Percentiles rank a stretch among this genome's conserved stretches.
phyloP scores from a whole-genome alignment of 1,140 invertebrate genomes.

The Nephotettix cincticeps region DNA sequence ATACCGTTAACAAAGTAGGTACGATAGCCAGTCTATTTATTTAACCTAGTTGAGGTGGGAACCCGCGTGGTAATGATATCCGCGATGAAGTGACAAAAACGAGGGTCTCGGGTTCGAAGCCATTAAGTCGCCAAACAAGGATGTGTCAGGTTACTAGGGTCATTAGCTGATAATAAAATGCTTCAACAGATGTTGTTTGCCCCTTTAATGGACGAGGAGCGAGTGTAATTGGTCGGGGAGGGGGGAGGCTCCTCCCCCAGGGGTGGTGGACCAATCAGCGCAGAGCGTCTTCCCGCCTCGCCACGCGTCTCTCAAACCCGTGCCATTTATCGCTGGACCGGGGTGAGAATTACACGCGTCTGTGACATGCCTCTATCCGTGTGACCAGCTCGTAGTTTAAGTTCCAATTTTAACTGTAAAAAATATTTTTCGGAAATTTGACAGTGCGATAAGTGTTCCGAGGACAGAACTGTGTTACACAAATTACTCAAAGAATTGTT shows the following conservation, averaged over 20 bases:
- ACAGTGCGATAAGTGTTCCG: too few relatives aligned
- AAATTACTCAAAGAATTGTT: background rate
- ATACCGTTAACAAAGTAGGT: background rate
- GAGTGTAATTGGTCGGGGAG: conserved; percentile 13
- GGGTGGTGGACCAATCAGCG: conserved; percentile 7
- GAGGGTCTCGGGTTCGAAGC: conserved; percentile 3
- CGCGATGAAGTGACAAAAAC: background rate
- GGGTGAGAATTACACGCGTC: too few relatives aligned
- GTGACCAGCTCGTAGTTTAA: too few relatives aligned
- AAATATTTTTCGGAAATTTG: too few relatives aligned
- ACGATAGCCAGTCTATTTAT: background rate
- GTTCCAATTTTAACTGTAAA: too few relatives aligned
- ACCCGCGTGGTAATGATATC: background rate
- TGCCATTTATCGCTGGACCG: too few relatives aligned
- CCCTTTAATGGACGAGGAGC: conserved; percentile 3
- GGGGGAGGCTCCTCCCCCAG: background rate
- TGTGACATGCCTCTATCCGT: too few relatives aligned
- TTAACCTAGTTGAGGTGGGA: background rate
- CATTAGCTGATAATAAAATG: conserved; percentile 9
- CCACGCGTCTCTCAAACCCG: background rate
- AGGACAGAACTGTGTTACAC: too few relatives aligned
- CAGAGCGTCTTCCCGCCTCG: background rate
- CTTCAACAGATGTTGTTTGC: conserved; percentile 9
- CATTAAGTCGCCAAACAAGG: conserved; percentile 8
- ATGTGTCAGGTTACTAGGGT: conserved; percentile 3